Evolutionary conservation across 2,797 vertebrate genomes (phyloP).

Genomic region (Phylloscopus collybita): DNA sequence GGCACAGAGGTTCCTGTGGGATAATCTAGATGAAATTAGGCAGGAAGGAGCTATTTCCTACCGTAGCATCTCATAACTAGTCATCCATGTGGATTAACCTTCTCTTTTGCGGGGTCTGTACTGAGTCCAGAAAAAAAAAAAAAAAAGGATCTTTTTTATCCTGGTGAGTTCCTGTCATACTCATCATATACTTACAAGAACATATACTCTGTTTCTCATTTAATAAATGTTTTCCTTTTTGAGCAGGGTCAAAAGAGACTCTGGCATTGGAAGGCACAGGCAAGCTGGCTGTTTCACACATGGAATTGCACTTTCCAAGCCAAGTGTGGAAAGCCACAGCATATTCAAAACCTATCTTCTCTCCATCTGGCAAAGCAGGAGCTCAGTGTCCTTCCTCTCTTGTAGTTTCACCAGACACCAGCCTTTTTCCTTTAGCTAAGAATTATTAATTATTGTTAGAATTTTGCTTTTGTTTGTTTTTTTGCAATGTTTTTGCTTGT

Average conservation of each 20-base stretch:
- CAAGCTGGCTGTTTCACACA: not conserved
- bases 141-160: not conserved
- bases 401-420: not conserved
- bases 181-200: not conserved
- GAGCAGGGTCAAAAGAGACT: not conserved
- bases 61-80: not conserved
- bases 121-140: not conserved
- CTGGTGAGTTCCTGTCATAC: not conserved
- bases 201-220: not conserved
- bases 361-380: conserved; percentile 2
- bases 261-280: not conserved
- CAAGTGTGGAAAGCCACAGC: not conserved
- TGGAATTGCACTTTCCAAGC: not conserved
- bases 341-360: not conserved
- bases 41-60: not conserved
- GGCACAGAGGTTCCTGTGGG: not conserved
- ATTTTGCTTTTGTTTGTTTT: not conserved
- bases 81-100: not conserved
- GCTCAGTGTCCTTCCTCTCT: not conserved
- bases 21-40: not conserved
- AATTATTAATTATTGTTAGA: conserved; percentile 4
- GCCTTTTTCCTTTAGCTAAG: not conserved
- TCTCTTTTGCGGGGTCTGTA: not conserved
- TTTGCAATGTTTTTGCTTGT: not conserved
- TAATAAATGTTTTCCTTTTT: not conserved